Base-by-base conservation (phyloP, 2,113 vertebrate genomes). In the Trichomycterus rosablanca region DNA sequence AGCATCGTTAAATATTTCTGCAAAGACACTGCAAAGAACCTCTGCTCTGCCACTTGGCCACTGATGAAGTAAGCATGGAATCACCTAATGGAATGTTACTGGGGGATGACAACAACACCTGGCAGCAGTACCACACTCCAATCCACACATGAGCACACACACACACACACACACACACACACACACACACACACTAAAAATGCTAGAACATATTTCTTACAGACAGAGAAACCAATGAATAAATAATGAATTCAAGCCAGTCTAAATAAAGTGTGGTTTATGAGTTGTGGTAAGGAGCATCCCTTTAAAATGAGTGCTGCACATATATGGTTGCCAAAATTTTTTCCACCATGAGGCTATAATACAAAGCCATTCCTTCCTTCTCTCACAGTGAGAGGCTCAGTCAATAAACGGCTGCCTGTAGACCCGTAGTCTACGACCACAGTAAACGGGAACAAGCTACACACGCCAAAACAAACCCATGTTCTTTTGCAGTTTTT, bases 171-270 rank as follows among this genome's bases (percentile, higher is more conserved):
- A 75, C 80, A 78, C 78, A 70, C 73, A 84, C 86, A 83, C 85
- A 85, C 82, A 81, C 64, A 81, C 84, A 84, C 78, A 81, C 84
- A 85, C 83, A 86, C 86, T 80, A 79, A 89, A 86, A 73, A 91
- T 67, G 48, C 89, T 94, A 89, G 91, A 93, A 91, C 84, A 82
- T 87, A 88, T 93, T 92, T 93, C 88, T 86, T 81, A 89, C 90
- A 94, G 91, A 91, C 84, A 90, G 90, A 93, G 92, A 93, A 92
- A 87, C 90, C 89, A 90, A 89, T 92, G 93, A 94, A 93, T 91
- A 93, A 95, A 93, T 90, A 89, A 91, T 93, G 90, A 90, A 87
- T 74, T 74, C 76, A 78, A 66, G 92, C 92, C 93, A 95, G 90
- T 87, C 88, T 93, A 93, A 97, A 94, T 93, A 95, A 89, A 85